A percentile compares a stretch with the other conserved stretches of the same genome.
These are phyloP conservation scores for Seriola rivoliana DNA, from an alignment of 2,113 vertebrate species.

Conservation along the genomic window DNA sequence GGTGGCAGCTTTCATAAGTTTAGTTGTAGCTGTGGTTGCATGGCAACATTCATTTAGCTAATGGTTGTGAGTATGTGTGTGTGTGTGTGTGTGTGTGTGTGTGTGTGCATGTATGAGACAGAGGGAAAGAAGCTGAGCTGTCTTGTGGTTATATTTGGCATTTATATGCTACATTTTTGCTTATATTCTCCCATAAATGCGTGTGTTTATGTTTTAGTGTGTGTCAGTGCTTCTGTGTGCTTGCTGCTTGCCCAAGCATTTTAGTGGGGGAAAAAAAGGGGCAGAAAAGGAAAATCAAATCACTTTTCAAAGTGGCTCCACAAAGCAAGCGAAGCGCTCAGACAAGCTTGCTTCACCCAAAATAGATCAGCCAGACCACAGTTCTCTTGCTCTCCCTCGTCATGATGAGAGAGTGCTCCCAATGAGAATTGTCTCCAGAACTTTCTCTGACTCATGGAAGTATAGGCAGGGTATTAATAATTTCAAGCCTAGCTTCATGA, in stretches of 20 bases:
- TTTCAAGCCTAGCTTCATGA: slow-evolving; percentile 57
- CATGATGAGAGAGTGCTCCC: slow-evolving; percentile 61
- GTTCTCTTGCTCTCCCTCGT: slow-evolving; percentile 13
- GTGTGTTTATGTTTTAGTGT: slow-evolving; percentile 25
- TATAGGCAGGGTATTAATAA: slow-evolving; percentile 66
- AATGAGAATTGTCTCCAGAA: slow-evolving; percentile 69
- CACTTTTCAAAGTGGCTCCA: slow-evolving; percentile 56
- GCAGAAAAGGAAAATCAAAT: slow-evolving; percentile 65
- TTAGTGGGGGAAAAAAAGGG: slow-evolving; percentile 28
- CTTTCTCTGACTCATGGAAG: slow-evolving; percentile 65
- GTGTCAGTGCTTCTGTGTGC: slow-evolving; percentile 1
- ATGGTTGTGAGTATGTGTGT: neutral
- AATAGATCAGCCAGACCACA: slow-evolving; percentile 71
- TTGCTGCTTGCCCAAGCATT: slow-evolving; percentile 51
- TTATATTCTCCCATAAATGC: slow-evolving; percentile 20
- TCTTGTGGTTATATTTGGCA: slow-evolving; percentile 47
- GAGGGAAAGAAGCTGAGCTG: neutral
- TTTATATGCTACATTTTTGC: slow-evolving; percentile 19
- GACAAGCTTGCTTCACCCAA: slow-evolving; percentile 65
- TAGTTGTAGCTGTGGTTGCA: slow-evolving; percentile 29
- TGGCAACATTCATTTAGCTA: slow-evolving; percentile 20
- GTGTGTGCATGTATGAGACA: neutral
- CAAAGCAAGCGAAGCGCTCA: slow-evolving; percentile 58
- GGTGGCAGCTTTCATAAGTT: neutral
- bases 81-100: neutral